Evolutionary conservation across 2,797 vertebrate genomes (phyloP).

Genomic region (Hydrolagus colliei): DNA sequence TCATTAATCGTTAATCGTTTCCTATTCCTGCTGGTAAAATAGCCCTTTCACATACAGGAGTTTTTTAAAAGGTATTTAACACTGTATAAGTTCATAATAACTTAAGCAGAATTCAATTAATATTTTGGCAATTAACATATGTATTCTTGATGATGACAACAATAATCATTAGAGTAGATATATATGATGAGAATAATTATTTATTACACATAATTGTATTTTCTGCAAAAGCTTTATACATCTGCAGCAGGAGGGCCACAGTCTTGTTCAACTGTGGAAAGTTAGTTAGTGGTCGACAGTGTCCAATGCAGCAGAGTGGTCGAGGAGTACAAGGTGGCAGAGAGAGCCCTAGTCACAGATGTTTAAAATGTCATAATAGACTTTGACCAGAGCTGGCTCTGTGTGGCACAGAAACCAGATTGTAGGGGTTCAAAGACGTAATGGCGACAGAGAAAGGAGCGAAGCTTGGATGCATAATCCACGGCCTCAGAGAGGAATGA

Average conservation of each 20-base stretch:
- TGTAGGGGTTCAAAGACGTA: too few relatives aligned
- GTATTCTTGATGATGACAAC: slow-evolving; percentile 7
- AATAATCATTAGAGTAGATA: slow-evolving; percentile 8
- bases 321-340: too few relatives aligned
- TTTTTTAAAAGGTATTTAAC: neutral
- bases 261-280: neutral
- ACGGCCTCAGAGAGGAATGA: too few relatives aligned
- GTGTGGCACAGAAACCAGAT: too few relatives aligned
- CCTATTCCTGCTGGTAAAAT: slow-evolving; percentile 2
- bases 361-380: too few relatives aligned
- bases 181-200: neutral
- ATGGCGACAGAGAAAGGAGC: too few relatives aligned
- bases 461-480: too few relatives aligned
- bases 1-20: too few relatives aligned
- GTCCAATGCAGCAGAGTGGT: too few relatives aligned
- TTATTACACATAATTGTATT: slow-evolving; percentile 24
- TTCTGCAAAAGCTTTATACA: slow-evolving; percentile 14
- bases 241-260: neutral
- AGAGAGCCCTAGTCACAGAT: too few relatives aligned
- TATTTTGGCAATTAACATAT: slow-evolving; percentile 24
- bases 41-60: neutral
- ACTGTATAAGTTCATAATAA: slow-evolving; percentile 7
- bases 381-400: too few relatives aligned
- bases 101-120: slow-evolving; percentile 6
- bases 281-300: too few relatives aligned